Evolutionary conservation across 2,888 invertebrate species (phyloP), one percentile per base, ranked within the genome.

Genomic region (Drosophila atripex): DNA sequence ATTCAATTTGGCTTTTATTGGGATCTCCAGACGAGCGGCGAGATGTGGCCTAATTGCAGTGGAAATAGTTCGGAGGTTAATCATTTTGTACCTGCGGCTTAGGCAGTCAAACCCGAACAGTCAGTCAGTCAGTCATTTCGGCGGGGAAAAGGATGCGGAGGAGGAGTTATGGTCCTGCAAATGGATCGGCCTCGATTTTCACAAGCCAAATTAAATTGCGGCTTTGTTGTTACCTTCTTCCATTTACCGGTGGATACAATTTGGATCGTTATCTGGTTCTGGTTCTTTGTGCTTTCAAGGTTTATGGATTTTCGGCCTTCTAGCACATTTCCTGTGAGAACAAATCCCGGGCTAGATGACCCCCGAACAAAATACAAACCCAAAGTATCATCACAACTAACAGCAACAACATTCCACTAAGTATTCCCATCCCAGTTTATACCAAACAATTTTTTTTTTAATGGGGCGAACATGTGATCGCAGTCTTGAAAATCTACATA

Each of bases 51-150:
- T 85, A 85, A 85, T 85, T 85, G 86, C 86, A 86, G 84, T 86
- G 75, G 77, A 73, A 80, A 80, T 71, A 53, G 53, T 80, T 80
- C 72, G 77, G 76, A 84, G 80, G 84, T 80, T 85, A 86, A 85
- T 85, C 84, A 80, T 78, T 79, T 70, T 73, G 79, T 85, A 85
- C 86, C 82, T 85, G 86, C 82, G 82, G 86, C 84, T 84, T 86
- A 84, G 75, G 63, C 84, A 86, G 78, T 83, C 80, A 80, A 76
- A 71, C 57, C 73, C 61, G 38, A 61, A 72, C 60, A 57, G 68
- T 66, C 65, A 83, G 76, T 83, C 77, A 72, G 66, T 49, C 66
- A 55, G 55, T 38, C 30, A 25, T 7, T 1, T 6, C 23, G 11
- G 23, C 12, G 25, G 23, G 25, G 35, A 39, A 41, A 46, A 49